Percentiles rank a stretch among this genome's conserved stretches.
Evolutionary conservation across 1,140 invertebrate species (phyloP).

Genomic region (Euwallacea fornicatus): DNA sequence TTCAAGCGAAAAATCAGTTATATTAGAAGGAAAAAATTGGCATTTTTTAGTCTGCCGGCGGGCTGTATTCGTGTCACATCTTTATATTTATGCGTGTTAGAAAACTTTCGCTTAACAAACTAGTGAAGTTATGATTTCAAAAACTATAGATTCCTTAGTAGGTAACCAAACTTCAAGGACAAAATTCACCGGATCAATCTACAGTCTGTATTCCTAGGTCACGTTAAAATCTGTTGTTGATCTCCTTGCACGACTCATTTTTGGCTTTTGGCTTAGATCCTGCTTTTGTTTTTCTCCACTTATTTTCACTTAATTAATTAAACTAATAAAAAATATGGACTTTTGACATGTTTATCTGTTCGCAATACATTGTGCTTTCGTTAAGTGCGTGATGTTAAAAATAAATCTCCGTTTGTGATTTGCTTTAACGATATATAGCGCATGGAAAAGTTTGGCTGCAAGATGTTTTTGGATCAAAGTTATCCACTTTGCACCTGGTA

Average conservation of each 20-base stretch:
- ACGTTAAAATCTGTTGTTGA: background rate
- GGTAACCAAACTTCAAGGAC: background rate
- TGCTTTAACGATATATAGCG: too few relatives aligned
- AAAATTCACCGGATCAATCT: conserved; percentile 7
- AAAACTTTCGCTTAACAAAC: background rate
- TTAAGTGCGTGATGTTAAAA: too few relatives aligned
- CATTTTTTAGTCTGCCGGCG: conserved; percentile 15
- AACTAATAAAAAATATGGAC: background rate
- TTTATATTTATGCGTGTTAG: too few relatives aligned
- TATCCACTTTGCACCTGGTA: too few relatives aligned
- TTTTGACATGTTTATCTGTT: background rate
- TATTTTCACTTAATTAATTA: conserved; percentile 1
- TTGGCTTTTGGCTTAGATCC: conserved; percentile 5
- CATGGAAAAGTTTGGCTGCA: too few relatives aligned
- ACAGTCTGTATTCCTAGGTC: conserved; percentile 11
- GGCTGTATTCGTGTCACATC: too few relatives aligned
- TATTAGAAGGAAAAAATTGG: conserved; percentile 26
- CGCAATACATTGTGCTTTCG: too few relatives aligned
- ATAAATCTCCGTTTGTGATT: too few relatives aligned
- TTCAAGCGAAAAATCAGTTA: conserved; percentile 32
- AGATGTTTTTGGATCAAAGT: too few relatives aligned
- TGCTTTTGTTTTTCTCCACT: background rate
- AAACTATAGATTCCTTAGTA: too few relatives aligned
- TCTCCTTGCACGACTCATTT: background rate
- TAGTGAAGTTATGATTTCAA: too few relatives aligned